phyloP scores from a whole-genome alignment of 2,797 vertebrate species.

The Bryconaethiops microstoma region DNA sequence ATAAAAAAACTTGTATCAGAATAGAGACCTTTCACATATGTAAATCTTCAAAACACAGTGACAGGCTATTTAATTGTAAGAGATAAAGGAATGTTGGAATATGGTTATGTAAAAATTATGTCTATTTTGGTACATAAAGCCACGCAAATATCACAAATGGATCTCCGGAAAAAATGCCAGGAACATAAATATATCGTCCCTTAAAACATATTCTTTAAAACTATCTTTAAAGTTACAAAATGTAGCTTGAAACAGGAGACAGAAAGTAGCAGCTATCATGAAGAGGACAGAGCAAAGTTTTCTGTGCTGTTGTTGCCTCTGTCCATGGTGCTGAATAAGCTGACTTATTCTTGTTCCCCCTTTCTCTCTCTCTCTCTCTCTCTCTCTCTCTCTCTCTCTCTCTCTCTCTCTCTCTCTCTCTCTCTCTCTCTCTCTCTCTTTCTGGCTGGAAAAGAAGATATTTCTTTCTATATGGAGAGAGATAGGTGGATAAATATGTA shows the following conservation, averaged over 20 bases:
- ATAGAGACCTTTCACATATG: neutral
- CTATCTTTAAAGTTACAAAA: no score
- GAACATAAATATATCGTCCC: neutral
- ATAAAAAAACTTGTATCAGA: no score
- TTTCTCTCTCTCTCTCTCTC: neutral
- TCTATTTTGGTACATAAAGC: neutral
- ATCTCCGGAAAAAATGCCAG: neutral
- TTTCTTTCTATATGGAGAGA: no score
- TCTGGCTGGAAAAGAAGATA: neutral
- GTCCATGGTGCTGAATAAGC: conserved; percentile 52
- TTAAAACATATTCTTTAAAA: no score
- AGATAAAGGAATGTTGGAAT: neutral
- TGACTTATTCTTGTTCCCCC: neutral
- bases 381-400: neutral
- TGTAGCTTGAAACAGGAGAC: neutral
- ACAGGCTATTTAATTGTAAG: neutral
- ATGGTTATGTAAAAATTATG: neutral
- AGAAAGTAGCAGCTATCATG: neutral
- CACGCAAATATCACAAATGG: neutral
- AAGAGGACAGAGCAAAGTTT: neutral
- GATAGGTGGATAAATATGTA: no score
- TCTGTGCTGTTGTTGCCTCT: conserved; percentile 9
- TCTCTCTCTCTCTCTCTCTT: neutral
- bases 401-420: neutral
- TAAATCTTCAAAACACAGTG: neutral